Evolutionary conservation across 2,113 vertebrate species (phyloP), one percentile per base, ranked within the genome.

Genomic region (Calidris pugnax): DNA sequence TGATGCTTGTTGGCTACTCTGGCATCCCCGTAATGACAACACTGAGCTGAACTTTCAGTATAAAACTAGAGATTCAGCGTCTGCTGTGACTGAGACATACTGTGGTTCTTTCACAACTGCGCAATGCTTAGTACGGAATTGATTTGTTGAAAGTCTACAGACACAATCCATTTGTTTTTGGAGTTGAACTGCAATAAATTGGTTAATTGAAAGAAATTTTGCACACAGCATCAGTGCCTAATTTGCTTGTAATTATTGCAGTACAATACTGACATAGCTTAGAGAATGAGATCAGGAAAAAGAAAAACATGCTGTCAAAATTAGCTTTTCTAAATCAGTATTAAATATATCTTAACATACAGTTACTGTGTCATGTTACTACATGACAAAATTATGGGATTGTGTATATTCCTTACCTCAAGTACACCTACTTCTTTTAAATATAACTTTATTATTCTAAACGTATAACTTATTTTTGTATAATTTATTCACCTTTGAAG

Each of bases 1-100:
- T 33, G 28, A n/a, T 10, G n/a, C 15, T 33, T 77, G 13, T 6
- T 62, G 59, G n/a, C 72, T 75, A 9, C 48, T 62, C 37, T 17
- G 59, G 47, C 8, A 63, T 14, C 23, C 28, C 41, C 12, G 0
- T 28, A 76, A 64, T 0, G 1, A 56, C 21, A 66, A 39, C 19
- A 48, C n/a, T 45, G 39, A 87, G 32, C 11, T 1, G 9, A 83
- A 82, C 76, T 66, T 82, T 62, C 57, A 64, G 2, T 13, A 53
- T 4, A 39, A 51, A 89, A 56, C 39, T 22, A 19, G 12, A 39
- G 26, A 74, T 63, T 50, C 32, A 15, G 35, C 45, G 20, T 91
- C 45, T 79, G 53, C 53, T 51, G 32, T 18, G 23, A 35, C 53
- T 19, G 39, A 60, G 28, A 55, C 6, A 12, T 5, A 64, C 0